phyloP scores from a whole-genome alignment of 2,888 invertebrate species.

The Hedychridium roseum region DNA sequence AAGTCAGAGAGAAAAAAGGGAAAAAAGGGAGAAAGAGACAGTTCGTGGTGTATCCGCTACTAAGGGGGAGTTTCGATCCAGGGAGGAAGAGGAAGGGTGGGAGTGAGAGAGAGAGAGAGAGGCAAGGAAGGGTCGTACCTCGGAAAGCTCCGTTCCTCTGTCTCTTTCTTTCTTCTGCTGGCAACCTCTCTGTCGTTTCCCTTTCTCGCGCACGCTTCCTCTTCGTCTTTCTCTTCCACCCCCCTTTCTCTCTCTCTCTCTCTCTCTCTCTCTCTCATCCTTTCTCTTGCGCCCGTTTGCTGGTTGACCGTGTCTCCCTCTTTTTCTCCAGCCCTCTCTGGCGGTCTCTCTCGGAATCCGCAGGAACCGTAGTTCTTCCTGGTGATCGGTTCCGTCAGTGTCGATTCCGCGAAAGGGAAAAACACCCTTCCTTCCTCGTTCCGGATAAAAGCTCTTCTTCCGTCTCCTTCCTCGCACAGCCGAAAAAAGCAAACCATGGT shows the following conservation, averaged over 20 bases:
- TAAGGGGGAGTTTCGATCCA: constrained; percentile 48
- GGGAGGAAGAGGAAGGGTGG: constrained; percentile 30
- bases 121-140: constrained; percentile 28
- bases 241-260: constrained; percentile 8
- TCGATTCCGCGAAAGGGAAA: constrained; percentile 33
- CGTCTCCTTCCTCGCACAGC: constrained; percentile 3
- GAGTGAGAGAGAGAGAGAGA: constrained; percentile 23
- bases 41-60: constrained; percentile 64
- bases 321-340: constrained; percentile 18
- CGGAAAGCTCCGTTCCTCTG: constrained; percentile 28
- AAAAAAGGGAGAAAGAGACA: constrained; percentile 21
- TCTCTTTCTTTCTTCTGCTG: no score
- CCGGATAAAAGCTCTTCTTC: constrained; percentile 7
- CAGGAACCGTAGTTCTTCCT: constrained; percentile 50
- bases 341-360: constrained; percentile 26
- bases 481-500: constrained; percentile 24
- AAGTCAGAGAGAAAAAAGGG: constrained; percentile 2
- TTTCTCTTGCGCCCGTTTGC: constrained; percentile 4
- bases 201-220: constrained; percentile 10
- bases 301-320: constrained; percentile 1
- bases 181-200: no score
- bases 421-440: constrained; percentile 9
- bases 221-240: constrained; percentile 1
- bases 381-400: constrained; percentile 54
- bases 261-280: constrained; percentile 3